Evolutionary conservation across 2,797 vertebrate species (phyloP).

Genomic region (Petrocephalus schoutedeni): DNA sequence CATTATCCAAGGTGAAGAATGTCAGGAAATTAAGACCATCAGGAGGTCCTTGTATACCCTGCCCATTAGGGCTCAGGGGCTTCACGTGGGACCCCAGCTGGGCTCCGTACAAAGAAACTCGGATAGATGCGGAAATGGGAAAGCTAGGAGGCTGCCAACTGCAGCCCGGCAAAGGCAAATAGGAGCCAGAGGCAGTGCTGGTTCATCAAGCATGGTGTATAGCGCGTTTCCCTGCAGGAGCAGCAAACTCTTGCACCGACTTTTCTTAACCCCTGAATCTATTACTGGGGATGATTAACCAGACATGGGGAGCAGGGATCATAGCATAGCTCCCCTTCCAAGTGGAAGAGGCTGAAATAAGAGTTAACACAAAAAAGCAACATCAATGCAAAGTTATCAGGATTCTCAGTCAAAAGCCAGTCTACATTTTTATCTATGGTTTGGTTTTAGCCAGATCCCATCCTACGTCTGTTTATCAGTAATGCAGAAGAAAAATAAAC

Average conservation of each 20-base stretch:
- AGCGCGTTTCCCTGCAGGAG: not conserved
- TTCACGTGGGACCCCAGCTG: not conserved
- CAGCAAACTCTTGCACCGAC: not conserved
- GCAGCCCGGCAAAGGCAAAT: not conserved
- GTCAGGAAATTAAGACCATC: not conserved
- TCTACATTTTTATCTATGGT: not conserved
- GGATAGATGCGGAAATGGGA: not conserved
- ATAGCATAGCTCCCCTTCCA: not conserved
- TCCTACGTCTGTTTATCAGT: not conserved
- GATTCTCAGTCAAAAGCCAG: not conserved
- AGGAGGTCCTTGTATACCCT: not conserved
- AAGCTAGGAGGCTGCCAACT: not conserved
- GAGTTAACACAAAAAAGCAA: not conserved
- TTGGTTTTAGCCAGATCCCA: too few relatives aligned
- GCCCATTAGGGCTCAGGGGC: not conserved
- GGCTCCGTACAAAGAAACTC: not conserved
- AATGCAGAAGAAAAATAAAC: not conserved
- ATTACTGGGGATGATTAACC: not conserved
- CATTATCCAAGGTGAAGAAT: not conserved
- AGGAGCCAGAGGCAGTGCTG: not conserved
- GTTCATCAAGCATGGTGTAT: not conserved
- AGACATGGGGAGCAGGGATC: not conserved
- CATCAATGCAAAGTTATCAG: not conserved
- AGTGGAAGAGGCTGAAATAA: too few relatives aligned
- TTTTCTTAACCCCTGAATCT: not conserved